Evolutionary conservation across 2,113 vertebrate species (phyloP), one percentile per base, ranked within the genome.

Genomic region (Argyrosomus japonicus): DNA sequence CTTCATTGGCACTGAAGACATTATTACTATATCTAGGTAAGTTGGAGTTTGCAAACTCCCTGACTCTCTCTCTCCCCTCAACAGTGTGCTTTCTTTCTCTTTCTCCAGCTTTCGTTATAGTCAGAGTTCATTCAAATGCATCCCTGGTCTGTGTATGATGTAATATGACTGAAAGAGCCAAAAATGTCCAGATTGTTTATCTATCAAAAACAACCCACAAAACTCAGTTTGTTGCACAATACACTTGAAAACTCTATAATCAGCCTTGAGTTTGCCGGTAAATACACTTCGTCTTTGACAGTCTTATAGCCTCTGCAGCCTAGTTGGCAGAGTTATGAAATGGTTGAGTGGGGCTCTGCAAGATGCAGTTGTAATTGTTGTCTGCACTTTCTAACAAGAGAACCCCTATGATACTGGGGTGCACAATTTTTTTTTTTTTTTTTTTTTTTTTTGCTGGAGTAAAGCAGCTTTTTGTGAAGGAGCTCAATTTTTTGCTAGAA

Each of bases 151-250:
- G 23, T 17, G 21, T 11, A 54, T 77, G 63, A 77, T 81, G 73
- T 45, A 81, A 77, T 51, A 29, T 3, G 60, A 54, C 64, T 71
- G 68, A 57, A 3, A 81, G 5, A 81, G 64, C 40, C 43, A 73
- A 62, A 50, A 29, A 68, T 10, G 8, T 51, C 25, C 45, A 58
- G 12, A 18, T 12, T 72, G 57, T 75, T 70, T 53, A 57, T 64
- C 19, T 23, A 32, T 64, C 25, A 79, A 23, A 79, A 36, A 18
- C 32, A 74, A 21, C 5, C 8, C 25, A 48, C 25, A 54, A 18
- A 3, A 1, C 2, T 61, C 15, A 15, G n/a, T 78, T 79, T 62
- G 36, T n/a, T 50, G 45, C 23, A 29, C 29, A 45, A 72, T 60
- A 27, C 61, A 40, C 51, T 15, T 61, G 2, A 21, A 69, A 60